A percentile compares a stretch with the other conserved stretches of the same genome.
Evolutionary conservation across 2,113 vertebrate species (phyloP).

Genomic region (Passer montanus): DNA sequence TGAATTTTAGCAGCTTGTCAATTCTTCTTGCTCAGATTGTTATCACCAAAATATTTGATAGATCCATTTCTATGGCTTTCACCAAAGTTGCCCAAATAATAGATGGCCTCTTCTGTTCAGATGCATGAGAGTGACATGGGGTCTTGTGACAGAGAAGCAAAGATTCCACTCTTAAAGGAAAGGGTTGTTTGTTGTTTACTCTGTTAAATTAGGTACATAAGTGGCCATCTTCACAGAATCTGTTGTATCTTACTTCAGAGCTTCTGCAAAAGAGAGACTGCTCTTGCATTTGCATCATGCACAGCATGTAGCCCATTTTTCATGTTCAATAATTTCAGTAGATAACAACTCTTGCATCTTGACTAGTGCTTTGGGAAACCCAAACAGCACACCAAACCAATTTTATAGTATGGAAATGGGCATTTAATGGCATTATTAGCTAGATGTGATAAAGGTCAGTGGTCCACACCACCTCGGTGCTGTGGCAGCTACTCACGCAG

Average conservation of each 20-base stretch:
- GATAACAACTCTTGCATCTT: background rate
- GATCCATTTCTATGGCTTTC: background rate
- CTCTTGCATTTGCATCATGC: background rate
- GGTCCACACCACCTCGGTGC: background rate
- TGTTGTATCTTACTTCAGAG: background rate
- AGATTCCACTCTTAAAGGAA: background rate
- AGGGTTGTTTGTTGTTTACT: background rate
- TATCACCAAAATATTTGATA: background rate
- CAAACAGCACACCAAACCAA: background rate
- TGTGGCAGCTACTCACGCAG: background rate
- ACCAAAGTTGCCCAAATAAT: background rate
- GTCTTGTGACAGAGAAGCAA: background rate
- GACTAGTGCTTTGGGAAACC: background rate
- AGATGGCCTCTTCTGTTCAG: background rate
- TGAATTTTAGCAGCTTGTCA: background rate
- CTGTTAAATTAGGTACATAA: background rate
- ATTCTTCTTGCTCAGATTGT: background rate
- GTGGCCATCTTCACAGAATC: background rate
- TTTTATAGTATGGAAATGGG: background rate
- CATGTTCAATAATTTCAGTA: background rate
- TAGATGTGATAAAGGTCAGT: background rate
- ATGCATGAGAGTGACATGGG: background rate
- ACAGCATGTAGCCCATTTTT: background rate
- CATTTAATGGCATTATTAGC: background rate
- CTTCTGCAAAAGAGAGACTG: background rate